phyloP scores from a whole-genome alignment of 1,140 invertebrate genomes.

The Drosophila sproati region DNA sequence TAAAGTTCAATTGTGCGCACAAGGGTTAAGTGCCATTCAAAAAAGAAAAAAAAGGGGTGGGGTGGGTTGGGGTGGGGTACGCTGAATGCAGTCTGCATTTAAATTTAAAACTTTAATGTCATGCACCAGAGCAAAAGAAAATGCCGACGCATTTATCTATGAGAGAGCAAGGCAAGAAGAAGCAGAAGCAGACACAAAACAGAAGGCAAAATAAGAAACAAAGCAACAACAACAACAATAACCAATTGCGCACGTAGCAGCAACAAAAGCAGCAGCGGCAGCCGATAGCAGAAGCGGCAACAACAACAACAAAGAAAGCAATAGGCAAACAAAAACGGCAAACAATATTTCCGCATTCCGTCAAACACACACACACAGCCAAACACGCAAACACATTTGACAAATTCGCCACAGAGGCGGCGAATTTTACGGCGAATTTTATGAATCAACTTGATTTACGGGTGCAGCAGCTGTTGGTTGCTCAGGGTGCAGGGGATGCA shows the following conservation, averaged over 20 bases:
- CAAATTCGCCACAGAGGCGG: slow-evolving; percentile 54
- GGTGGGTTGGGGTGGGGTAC: neutral
- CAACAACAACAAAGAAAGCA: slow-evolving; percentile 33
- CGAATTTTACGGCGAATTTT: slow-evolving; percentile 6
- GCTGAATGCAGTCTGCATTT: slow-evolving; percentile 53
- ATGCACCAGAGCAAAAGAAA: slow-evolving; percentile 71
- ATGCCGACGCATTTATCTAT: slow-evolving; percentile 62
- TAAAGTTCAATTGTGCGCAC: slow-evolving; percentile 63
- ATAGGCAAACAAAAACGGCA: slow-evolving; percentile 41
- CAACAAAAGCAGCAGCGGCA: neutral
- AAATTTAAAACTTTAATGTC: slow-evolving; percentile 83
- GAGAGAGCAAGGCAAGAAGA: slow-evolving; percentile 32
- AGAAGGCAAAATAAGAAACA: slow-evolving; percentile 31
- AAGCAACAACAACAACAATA: slow-evolving; percentile 52
- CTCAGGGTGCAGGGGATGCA: too few species aligned
- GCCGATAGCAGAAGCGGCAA: slow-evolving; percentile 47
- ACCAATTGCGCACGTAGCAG: slow-evolving; percentile 60
- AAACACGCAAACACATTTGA: slow-evolving; percentile 61
- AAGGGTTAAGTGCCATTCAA: slow-evolving; percentile 60
- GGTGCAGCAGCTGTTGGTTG: too few species aligned
- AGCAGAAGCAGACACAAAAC: slow-evolving; percentile 19
- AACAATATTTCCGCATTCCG: slow-evolving; percentile 78
- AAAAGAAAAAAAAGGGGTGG: neutral
- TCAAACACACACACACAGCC: slow-evolving; percentile 17
- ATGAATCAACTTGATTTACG: too few species aligned